Percentiles rank a stretch among this genome's conserved stretches.
phyloP scores from a whole-genome alignment of 2,888 invertebrate species.

The Apamea sordens region DNA sequence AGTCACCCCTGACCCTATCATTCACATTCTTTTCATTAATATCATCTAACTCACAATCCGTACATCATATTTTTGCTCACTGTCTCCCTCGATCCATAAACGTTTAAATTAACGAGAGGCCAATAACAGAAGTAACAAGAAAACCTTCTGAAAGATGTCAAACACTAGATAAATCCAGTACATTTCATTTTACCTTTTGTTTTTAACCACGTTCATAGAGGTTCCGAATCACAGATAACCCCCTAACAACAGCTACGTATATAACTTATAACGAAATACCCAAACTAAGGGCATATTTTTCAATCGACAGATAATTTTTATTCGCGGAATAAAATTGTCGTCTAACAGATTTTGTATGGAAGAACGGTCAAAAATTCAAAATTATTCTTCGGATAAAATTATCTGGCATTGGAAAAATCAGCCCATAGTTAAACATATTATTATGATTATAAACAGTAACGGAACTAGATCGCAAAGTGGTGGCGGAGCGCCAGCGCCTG shows the following conservation, averaged over 20 bases:
- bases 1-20: neutral
- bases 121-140: neutral
- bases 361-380: no score
- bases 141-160: neutral
- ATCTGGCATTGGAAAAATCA: no score
- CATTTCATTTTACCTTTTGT: neutral
- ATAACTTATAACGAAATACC: neutral
- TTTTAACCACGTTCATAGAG: neutral
- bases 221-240: neutral
- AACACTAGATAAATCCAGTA: no score
- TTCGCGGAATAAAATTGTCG: no score
- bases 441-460: slow-evolving; percentile 73
- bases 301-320: no score
- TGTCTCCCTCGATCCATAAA: neutral
- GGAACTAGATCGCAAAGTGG: slow-evolving; percentile 84
- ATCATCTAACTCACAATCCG: neutral
- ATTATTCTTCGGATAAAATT: no score
- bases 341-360: no score
- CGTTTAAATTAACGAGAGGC: neutral
- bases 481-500: slow-evolving; percentile 80
- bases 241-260: neutral
- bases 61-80: neutral
- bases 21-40: neutral
- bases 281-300: neutral
- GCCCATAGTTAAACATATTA: neutral